Percentiles rank a stretch among this genome's conserved stretches.
Evolutionary conservation across 2,888 invertebrate genomes (phyloP).

Genomic region (Cordilura impudica): DNA sequence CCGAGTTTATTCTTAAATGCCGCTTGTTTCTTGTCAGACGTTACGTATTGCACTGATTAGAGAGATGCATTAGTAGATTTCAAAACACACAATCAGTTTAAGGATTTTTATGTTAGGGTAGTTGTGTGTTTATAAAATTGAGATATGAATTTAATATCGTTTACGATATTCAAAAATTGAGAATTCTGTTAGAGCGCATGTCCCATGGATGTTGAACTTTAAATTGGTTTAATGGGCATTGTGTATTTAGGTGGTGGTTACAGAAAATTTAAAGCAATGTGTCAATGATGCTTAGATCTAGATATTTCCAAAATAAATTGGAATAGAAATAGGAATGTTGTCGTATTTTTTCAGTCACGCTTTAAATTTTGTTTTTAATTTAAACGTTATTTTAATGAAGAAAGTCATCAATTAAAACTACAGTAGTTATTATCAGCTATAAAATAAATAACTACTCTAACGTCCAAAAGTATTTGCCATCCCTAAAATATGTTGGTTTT

Average conservation of each 20-base stretch:
- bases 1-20: neutral
- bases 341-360: too few species aligned
- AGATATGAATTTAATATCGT: conserved; percentile 65
- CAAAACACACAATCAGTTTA: conserved; percentile 27
- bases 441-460: too few species aligned
- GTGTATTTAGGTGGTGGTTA: conserved; percentile 26
- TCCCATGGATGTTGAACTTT: conserved; percentile 61
- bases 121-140: conserved; percentile 36
- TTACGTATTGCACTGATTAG: conserved; percentile 71
- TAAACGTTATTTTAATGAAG: too few species aligned
- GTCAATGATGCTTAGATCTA: too few species aligned
- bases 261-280: neutral
- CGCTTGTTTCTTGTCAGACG: conserved; percentile 67
- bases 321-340: too few species aligned
- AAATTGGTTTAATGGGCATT: conserved; percentile 57
- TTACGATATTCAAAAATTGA: conserved; percentile 63
- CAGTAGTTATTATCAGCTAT: too few species aligned
- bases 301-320: too few species aligned
- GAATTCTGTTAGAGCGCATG: conserved; percentile 47
- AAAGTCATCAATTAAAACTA: too few species aligned
- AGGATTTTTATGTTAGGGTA: conserved; percentile 63
- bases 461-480: too few species aligned
- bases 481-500: too few species aligned
- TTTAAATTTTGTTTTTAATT: too few species aligned
- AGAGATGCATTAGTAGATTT: conserved; percentile 40